These are phyloP conservation scores for Helicolenus hilgendorfi DNA, from an alignment of 2,797 vertebrate species.

Conservation along the genomic window DNA sequence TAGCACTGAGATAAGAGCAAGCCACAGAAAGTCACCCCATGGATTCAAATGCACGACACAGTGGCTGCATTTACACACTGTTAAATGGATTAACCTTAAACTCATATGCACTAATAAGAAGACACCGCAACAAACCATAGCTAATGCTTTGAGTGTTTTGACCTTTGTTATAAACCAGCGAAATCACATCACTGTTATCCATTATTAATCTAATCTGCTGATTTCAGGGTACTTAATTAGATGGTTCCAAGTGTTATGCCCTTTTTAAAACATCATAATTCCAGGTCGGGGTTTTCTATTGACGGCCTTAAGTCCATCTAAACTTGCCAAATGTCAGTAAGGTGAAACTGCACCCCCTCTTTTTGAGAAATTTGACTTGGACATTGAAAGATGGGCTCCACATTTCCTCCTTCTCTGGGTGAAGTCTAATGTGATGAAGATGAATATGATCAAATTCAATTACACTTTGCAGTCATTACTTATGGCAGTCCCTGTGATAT, in stretches of 20 bases:
- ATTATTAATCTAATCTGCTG: background rate
- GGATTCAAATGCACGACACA: background rate
- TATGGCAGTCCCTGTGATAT: slow-evolving; percentile 40
- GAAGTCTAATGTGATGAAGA: slow-evolving; percentile 65
- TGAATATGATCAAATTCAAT: slow-evolving; percentile 72
- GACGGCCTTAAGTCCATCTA: background rate
- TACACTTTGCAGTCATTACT: slow-evolving; percentile 51
- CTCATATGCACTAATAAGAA: background rate
- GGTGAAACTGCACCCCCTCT: slow-evolving; percentile 3
- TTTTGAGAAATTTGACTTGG: slow-evolving; percentile 1
- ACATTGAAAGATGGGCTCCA: slow-evolving; percentile 49
- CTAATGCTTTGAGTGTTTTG: slow-evolving; percentile 1
- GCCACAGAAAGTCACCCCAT: background rate
- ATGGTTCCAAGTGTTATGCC: background rate
- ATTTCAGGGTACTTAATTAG: slow-evolving; percentile 1
- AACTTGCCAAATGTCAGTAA: slow-evolving; percentile 1
- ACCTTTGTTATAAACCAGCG: background rate
- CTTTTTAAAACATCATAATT: slow-evolving; percentile 7
- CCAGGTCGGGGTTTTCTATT: background rate
- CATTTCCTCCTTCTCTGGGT: slow-evolving; percentile 38
- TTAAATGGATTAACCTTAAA: background rate
- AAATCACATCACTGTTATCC: background rate
- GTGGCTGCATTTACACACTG: background rate
- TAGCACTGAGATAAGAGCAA: background rate
- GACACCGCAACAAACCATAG: background rate